Conservation (phyloP, 2,888 invertebrate genomes). For the Aspidiotus destructor region DNA sequence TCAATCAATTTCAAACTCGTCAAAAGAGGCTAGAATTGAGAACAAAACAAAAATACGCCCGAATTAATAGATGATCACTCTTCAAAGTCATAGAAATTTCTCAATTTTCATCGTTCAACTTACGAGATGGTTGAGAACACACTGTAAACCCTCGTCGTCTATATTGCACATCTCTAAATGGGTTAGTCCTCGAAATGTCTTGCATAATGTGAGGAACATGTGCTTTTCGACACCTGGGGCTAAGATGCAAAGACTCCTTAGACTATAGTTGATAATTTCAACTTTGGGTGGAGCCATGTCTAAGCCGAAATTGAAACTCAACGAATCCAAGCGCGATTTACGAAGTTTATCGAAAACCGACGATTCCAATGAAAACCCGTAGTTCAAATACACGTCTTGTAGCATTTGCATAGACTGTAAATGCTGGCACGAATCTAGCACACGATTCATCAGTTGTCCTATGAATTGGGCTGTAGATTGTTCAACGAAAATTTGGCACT, state of each 20-base stretch:
- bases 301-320: not conserved
- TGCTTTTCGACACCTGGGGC: not conserved
- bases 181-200: not conserved
- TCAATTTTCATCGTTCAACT: not conserved
- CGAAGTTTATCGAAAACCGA: not conserved
- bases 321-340: not conserved
- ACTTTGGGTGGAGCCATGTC: not conserved
- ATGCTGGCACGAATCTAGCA: not conserved
- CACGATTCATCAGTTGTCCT: not conserved
- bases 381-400: not conserved
- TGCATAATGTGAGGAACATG: not conserved
- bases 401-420: not conserved
- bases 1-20: constrained; percentile 1
- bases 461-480: not conserved
- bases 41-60: not conserved
- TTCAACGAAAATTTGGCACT: not conserved
- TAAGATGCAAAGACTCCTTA: not conserved
- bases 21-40: not conserved
- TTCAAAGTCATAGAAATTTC: not conserved
- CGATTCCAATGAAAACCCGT: not conserved
- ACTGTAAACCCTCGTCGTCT: not conserved
- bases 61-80: not conserved
- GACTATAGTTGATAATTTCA: not conserved
- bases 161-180: not conserved
- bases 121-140: not conserved